phyloP scores from a whole-genome alignment of 1,140 invertebrate genomes.

The Plutomurus gul region DNA sequence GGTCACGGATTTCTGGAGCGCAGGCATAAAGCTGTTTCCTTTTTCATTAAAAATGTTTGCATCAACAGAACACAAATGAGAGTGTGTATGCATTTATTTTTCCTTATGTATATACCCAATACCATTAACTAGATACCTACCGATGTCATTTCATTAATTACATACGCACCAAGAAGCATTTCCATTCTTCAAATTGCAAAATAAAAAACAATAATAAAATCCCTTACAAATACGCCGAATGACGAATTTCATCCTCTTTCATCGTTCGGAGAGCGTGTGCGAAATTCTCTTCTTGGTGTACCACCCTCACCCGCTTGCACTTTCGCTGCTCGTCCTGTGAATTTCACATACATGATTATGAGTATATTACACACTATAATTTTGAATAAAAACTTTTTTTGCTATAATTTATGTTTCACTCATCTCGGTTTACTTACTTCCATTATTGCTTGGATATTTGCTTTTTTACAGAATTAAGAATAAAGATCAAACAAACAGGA shows the following conservation, averaged over 20 bases:
- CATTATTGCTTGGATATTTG: too few relatives aligned
- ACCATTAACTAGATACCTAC: too few relatives aligned
- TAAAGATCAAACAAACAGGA: too few relatives aligned
- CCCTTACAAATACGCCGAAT: conserved; percentile 42
- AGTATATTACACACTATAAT: too few relatives aligned
- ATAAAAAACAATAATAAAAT: conserved; percentile 4
- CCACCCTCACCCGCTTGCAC: conserved; percentile 31
- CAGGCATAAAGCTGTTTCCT: conserved; percentile 50
- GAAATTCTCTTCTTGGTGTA: conserved; percentile 44
- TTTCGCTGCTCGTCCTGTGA: conserved; percentile 45
- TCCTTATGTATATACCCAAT: too few relatives aligned
- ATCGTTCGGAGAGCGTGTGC: conserved; percentile 38
- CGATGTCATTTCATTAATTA: neutral
- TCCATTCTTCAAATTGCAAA: neutral
- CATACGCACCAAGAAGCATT: neutral
- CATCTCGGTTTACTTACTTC: too few relatives aligned
- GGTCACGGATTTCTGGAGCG: conserved; percentile 48
- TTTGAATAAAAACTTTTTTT: too few relatives aligned
- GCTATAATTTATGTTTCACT: too few relatives aligned
- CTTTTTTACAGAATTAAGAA: too few relatives aligned
- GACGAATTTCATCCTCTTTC: conserved; percentile 49
- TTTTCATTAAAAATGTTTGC: conserved; percentile 1
- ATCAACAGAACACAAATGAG: neutral
- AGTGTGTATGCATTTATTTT: too few relatives aligned
- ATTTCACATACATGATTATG: too few relatives aligned